These are phyloP conservation scores for Hippopotamus amphibius DNA, from an alignment of 2,113 vertebrate genomes.

Conservation along the genomic window DNA sequence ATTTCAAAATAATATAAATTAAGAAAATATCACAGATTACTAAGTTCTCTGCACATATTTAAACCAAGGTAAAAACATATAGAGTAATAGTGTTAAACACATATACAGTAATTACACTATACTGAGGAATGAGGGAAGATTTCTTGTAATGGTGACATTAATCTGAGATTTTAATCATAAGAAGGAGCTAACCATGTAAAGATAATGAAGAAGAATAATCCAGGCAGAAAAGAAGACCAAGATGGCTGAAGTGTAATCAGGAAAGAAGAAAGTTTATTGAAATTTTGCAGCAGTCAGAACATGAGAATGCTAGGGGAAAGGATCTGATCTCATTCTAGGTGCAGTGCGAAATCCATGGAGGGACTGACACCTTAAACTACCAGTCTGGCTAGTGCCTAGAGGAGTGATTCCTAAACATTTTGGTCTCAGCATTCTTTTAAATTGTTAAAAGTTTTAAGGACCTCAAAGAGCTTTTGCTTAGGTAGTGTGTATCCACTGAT, in stretches of 20 bases:
- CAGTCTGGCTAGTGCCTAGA: not conserved
- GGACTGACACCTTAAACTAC: not conserved
- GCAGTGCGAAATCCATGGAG: not conserved
- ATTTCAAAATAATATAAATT: not conserved
- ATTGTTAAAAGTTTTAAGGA: not conserved
- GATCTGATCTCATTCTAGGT: not conserved
- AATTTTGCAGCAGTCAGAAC: not conserved
- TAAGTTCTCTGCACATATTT: not conserved
- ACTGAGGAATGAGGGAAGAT: not conserved
- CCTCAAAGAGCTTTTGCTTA: not conserved
- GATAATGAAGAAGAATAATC: not conserved
- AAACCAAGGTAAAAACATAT: not conserved
- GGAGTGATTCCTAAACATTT: not conserved
- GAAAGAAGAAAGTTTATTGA: not conserved
- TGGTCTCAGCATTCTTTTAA: not conserved
- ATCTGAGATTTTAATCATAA: not conserved
- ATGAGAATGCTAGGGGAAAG: not conserved
- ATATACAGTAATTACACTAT: not conserved
- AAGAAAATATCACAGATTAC: not conserved
- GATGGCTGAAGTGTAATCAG: not conserved
- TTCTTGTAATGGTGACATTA: not conserved
- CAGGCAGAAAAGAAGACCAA: not conserved
- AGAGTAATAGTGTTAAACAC: not conserved
- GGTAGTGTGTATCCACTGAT: not conserved
- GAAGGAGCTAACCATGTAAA: not conserved